Evolutionary conservation across 2,113 vertebrate genomes (phyloP).

Genomic region (Syrmaticus mikado): DNA sequence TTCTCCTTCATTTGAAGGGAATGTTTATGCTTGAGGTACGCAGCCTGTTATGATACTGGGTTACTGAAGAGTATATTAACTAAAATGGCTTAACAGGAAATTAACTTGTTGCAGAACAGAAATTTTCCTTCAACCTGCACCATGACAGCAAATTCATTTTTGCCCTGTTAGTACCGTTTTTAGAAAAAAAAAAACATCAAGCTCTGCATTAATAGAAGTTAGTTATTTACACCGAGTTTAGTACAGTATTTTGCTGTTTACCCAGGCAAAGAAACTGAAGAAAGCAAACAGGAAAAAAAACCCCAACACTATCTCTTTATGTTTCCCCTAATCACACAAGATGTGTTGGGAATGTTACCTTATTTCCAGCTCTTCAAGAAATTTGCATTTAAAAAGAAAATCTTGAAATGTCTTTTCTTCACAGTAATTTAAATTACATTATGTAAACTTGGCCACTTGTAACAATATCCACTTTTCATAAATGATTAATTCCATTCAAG

Average conservation of each 20-base stretch:
- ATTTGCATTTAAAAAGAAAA: neutral
- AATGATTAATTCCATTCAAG: neutral
- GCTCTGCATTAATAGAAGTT: neutral
- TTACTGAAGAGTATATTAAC: neutral
- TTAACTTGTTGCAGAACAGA: neutral
- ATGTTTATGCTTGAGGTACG: neutral
- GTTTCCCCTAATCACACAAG: neutral
- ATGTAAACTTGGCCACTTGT: neutral
- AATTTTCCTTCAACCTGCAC: neutral
- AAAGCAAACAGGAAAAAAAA: neutral
- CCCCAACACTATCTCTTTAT: neutral
- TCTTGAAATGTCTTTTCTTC: neutral
- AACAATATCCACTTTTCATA: neutral
- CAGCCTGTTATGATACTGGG: neutral
- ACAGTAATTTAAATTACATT: neutral
- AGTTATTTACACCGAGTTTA: neutral
- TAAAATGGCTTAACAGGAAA: neutral
- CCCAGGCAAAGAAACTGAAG: neutral
- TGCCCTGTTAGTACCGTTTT: neutral
- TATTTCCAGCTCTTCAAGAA: neutral
- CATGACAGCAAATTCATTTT: neutral
- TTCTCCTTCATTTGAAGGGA: neutral
- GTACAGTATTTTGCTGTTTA: neutral
- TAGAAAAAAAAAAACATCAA: neutral
- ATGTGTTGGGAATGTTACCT: neutral